Percentiles rank a stretch among this genome's conserved stretches.
Conservation (phyloP, 2,113 vertebrate genomes). For the cattle (Bos taurus) region DNA sequence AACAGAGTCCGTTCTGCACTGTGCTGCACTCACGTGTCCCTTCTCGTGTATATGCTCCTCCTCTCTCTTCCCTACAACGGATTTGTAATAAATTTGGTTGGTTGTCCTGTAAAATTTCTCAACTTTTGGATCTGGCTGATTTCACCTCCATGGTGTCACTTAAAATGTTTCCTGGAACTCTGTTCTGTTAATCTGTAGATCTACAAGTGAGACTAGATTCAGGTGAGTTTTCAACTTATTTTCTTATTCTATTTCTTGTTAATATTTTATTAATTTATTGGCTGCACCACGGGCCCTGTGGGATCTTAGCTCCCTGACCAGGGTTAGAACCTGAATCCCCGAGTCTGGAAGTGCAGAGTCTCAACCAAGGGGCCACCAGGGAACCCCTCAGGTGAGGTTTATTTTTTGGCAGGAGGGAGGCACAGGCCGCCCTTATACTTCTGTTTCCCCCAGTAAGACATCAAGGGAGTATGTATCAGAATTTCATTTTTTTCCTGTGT, state of each 20-base stretch:
- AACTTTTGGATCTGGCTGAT: neutral
- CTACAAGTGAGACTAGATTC: neutral
- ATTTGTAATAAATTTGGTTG: neutral
- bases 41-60: neutral
- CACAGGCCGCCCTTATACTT: neutral
- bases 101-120: neutral
- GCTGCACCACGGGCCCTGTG: neutral
- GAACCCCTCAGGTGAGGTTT: neutral
- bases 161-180: neutral
- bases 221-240: neutral
- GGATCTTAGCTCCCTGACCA: neutral
- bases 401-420: neutral
- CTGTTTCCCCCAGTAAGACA: neutral
- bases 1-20: neutral
- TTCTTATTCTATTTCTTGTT: neutral
- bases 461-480: neutral
- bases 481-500: neutral
- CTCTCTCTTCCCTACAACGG: neutral
- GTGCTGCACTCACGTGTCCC: neutral
- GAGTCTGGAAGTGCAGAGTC: accelerated
- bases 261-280: neutral
- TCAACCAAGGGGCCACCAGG: neutral
- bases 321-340: neutral
- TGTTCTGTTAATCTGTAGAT: neutral
- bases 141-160: neutral